These are phyloP conservation scores for Linnaemya tessellans DNA, from an alignment of 2,888 invertebrate genomes.

Conservation along the genomic window DNA sequence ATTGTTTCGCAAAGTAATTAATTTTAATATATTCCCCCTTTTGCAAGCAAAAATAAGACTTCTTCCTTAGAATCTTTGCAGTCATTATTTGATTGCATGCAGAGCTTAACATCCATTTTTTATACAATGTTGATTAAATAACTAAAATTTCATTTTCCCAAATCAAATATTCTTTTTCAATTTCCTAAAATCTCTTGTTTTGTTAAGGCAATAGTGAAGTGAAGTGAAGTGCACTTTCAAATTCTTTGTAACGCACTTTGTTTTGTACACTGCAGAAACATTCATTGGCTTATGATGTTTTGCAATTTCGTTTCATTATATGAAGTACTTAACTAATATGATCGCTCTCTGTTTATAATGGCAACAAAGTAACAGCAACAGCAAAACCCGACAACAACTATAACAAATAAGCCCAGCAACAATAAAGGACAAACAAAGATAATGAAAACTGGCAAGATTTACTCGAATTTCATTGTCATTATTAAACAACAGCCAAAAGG, in stretches of 20 bases:
- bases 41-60: too few relatives aligned
- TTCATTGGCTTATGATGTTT: constrained; percentile 52
- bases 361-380: constrained; percentile 18
- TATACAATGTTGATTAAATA: neutral
- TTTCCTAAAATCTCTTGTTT: neutral
- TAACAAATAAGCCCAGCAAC: constrained; percentile 25
- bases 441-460: constrained; percentile 42
- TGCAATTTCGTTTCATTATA: constrained; percentile 48
- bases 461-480: constrained; percentile 65
- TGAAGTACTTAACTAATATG: constrained; percentile 15
- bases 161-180: neutral
- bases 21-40: too few relatives aligned
- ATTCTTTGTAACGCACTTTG: constrained; percentile 16
- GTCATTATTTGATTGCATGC: neutral
- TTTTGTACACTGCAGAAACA: constrained; percentile 37
- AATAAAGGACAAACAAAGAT: constrained; percentile 12
- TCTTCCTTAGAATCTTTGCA: too few relatives aligned
- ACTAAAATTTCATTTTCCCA: neutral
- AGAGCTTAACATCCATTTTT: neutral
- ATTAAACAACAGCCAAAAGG: constrained; percentile 53
- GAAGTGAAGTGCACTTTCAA: neutral
- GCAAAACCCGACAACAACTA: constrained; percentile 21
- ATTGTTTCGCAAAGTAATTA: too few relatives aligned
- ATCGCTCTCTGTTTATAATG: constrained; percentile 17
- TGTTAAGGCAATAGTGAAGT: neutral